Evolutionary conservation across 2,797 vertebrate genomes (phyloP), one percentile per base, ranked within the genome.

Genomic region (Micrastur ruficollis): DNA sequence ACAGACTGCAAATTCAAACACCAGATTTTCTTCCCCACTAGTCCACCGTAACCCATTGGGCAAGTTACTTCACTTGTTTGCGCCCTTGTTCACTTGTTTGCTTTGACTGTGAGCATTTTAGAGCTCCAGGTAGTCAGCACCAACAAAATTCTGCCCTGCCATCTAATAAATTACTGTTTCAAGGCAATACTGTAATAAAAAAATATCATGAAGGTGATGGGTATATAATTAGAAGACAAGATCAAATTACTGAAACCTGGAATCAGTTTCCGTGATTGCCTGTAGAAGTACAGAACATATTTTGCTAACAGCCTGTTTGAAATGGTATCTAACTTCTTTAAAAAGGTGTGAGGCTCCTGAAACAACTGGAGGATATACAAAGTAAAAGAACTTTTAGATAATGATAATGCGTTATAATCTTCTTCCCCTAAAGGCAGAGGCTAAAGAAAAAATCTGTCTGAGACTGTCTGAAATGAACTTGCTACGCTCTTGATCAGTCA

Each of bases 391-490:
- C 79, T 91, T 94, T 85, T 63, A 97, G 97, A 90, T 98, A 98
- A 97, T 63, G 96, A 97, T 97, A 98, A 98, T 95, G 89, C 89
- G 56, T 98, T 97, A 98, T 98, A 98, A 98, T 98, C 97, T 98
- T 97, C 93, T 97, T 93, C 95, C 96, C 97, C 97, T 98, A 95
- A 97, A 98, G 96, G 97, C 97, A 98, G 88, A 97, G 96, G 96
- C 96, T 97, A 98, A 98, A 98, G 97, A 95, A 98, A 36, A 98
- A 98, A 97, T 95, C 98, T 98, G 98, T 98, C 98, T 98, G 97
- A 98, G 96, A 98, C 98, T 97, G 97, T 98, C 97, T 98, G 97
- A 98, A 98, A 98, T 98, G 98, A 98, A 98, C 97, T 97, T 96
- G 97, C 96, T 97, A 62, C 8, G 95, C 98, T 98, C 98, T 98